phyloP scores from a whole-genome alignment of 2,797 vertebrate genomes.

The Pseudochirops cupreus region DNA sequence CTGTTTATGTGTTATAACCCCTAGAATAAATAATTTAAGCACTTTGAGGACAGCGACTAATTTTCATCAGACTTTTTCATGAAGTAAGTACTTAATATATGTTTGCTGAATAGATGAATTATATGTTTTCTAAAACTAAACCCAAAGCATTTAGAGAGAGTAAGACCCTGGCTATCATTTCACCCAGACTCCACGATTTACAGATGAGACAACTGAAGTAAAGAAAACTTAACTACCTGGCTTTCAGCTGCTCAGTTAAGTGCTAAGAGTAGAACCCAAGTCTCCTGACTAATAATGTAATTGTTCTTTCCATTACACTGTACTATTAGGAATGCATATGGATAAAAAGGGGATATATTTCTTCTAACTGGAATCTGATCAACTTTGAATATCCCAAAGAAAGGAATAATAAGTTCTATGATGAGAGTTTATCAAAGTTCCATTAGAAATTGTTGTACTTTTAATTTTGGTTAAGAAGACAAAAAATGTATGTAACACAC shows the following conservation, averaged over 20 bases:
- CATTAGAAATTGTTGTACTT: slow-evolving; percentile 38
- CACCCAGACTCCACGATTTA: slow-evolving; percentile 33
- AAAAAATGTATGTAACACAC: slow-evolving; percentile 5
- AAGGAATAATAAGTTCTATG: neutral
- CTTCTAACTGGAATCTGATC: neutral
- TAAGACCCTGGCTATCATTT: slow-evolving; percentile 14
- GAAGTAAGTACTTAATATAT: neutral
- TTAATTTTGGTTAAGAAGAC: slow-evolving; percentile 28
- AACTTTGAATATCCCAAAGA: slow-evolving; percentile 1
- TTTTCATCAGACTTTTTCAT: neutral
- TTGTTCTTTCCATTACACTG: neutral
- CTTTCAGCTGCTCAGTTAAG: neutral
- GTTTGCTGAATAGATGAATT: neutral
- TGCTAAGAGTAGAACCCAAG: neutral
- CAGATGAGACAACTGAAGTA: neutral
- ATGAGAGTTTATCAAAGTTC: slow-evolving; percentile 46
- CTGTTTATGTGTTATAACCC: neutral
- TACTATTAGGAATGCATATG: neutral
- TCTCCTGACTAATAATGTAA: neutral
- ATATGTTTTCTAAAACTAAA: slow-evolving; percentile 36
- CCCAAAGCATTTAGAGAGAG: neutral
- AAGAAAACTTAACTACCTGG: neutral
- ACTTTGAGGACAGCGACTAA: neutral
- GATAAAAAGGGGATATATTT: neutral
- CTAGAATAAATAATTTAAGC: neutral